phyloP scores from a whole-genome alignment of 2,113 vertebrate genomes.

The Oenanthe oenanthe region DNA sequence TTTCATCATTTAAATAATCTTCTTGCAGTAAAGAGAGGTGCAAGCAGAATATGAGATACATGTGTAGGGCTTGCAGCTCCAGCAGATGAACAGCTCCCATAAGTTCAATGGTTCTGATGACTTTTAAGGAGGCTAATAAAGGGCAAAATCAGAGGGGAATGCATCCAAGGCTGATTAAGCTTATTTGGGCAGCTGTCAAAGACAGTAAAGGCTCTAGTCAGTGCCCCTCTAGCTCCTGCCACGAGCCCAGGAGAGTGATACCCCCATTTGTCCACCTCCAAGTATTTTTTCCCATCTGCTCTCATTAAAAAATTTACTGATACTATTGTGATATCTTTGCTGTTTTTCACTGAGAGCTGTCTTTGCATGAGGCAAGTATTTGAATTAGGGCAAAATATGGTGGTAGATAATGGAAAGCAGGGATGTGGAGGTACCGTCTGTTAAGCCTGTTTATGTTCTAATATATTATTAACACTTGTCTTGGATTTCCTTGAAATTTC shows the following conservation, averaged over 20 bases:
- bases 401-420: background rate
- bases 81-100: background rate
- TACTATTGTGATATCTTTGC: background rate
- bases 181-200: background rate
- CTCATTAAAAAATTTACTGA: background rate
- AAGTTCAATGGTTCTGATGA: background rate
- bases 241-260: background rate
- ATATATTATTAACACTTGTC: conserved; percentile 25
- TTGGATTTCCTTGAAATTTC: conserved; percentile 27
- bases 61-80: background rate
- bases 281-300: background rate
- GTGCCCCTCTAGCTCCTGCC: background rate
- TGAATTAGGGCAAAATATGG: background rate
- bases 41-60: background rate
- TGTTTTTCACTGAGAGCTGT: background rate
- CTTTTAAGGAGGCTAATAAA: conserved; percentile 23
- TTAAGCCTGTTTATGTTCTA: conserved; percentile 2
- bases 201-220: background rate
- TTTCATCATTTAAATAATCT: background rate
- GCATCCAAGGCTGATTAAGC: background rate
- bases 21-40: background rate
- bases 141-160: background rate
- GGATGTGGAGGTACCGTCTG: background rate
- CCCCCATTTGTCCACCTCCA: background rate
- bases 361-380: background rate